Percentiles rank a stretch among this genome's conserved stretches.
Conservation (phyloP, 2,797 vertebrate genomes). For the Lepilemur ruficaudatus region DNA sequence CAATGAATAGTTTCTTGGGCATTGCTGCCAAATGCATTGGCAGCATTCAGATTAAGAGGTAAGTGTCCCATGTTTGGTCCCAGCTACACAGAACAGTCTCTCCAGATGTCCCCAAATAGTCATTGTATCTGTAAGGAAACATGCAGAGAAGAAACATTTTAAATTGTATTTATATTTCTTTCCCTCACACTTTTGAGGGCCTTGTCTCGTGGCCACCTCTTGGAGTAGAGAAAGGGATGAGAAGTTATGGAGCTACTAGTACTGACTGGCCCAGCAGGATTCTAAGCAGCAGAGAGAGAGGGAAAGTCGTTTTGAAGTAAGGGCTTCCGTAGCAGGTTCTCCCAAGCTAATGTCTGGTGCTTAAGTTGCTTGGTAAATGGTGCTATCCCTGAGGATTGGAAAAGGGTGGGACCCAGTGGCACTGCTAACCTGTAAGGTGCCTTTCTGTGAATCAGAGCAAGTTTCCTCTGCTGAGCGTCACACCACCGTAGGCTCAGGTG, state of each 20-base stretch:
- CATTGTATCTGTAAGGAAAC: not conserved
- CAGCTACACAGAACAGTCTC: not conserved
- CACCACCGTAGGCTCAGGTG: fast-evolving
- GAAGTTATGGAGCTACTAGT: not conserved
- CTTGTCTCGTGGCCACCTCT: not conserved
- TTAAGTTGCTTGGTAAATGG: too few relatives aligned
- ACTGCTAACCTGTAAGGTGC: not conserved
- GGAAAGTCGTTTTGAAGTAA: not conserved
- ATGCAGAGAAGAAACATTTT: not conserved
- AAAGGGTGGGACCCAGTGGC: not conserved
- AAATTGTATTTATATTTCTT: not conserved
- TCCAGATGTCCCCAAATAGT: not conserved
- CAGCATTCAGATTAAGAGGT: not conserved
- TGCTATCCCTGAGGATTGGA: not conserved
- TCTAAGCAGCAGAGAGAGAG: not conserved
- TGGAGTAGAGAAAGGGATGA: too few relatives aligned
- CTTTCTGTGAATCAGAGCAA: not conserved
- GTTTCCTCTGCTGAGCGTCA: not conserved
- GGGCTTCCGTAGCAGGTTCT: not conserved
- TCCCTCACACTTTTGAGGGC: not conserved
- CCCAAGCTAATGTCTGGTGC: not conserved
- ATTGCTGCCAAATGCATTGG: not conserved
- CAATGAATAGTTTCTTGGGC: not conserved
- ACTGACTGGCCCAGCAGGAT: too few relatives aligned
- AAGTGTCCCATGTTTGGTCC: not conserved